Evolutionary conservation across 2,888 invertebrate species (phyloP), one percentile per base, ranked within the genome.

Genomic region (Troilus luridus): DNA sequence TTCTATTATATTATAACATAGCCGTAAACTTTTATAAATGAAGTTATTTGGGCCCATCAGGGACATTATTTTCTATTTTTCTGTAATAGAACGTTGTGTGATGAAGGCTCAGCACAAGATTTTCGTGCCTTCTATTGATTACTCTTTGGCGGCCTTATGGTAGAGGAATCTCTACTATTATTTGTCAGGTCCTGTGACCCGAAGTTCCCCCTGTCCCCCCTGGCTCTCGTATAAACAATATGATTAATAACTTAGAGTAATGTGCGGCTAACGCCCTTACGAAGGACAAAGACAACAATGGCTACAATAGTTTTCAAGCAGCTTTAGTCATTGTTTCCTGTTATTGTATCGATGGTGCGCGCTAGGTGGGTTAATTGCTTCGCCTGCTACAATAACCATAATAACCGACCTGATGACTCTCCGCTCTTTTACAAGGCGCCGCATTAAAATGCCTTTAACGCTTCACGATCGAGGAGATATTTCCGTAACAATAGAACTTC

Each of bases 281-380:
- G 21, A n/a, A 19, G 2, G 17, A 85, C 85, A 85, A 85, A 85
- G 85, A 19, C 10, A 17, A 85, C 85, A 85, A 54, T n/a, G 85
- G 72, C 85, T 54, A 85, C 85, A 85, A 85, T 85, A 85, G 56
- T 85, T 85, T 85, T 85, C 85, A 58, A 77, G 81, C 81, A 5
- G 19, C 54, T 54, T 54, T 81, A 41, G 85, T 85, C 85, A 85
- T 85, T 85, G 85, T 85, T 85, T 85, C 85, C 85, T 85, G 85
- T 56, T 85, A 56, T 85, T 85, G 85, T 85, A 85, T 54, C 85
- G 56, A 85, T 85, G 56, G 81, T 21, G 81, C 54, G 21, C 81
- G 21, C 14, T 56, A 85, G n/a, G 85, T 58, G 11, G 11, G 56
- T 41, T 85, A 85, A 85, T 85, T 58, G 85, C 85, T 56, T 54